Evolutionary conservation across 2,113 vertebrate genomes (phyloP).

Genomic region (Chitala chitala): DNA sequence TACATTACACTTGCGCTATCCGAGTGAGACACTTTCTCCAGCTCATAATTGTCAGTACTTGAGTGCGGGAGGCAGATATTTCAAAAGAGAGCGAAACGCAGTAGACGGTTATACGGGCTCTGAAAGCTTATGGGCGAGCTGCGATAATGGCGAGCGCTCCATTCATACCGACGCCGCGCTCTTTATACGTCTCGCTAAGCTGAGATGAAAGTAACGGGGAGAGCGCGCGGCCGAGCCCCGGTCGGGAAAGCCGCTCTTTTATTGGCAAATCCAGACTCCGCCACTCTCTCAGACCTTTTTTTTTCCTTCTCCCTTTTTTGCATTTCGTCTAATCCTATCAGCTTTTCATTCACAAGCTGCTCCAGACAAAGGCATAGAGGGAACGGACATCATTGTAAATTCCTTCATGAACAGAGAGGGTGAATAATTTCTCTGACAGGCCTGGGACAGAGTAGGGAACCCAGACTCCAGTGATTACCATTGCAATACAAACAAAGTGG

Average conservation of each 20-base stretch:
- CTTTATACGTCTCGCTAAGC: slow-evolving; percentile 23
- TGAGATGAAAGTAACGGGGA: slow-evolving; percentile 37
- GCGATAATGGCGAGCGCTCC: slow-evolving; percentile 17
- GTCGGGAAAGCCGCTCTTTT: too few species aligned
- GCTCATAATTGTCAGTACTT: too few species aligned
- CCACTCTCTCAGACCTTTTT: slow-evolving; percentile 21
- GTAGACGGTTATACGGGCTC: background rate
- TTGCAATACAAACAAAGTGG: slow-evolving; percentile 30
- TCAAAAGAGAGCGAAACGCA: background rate
- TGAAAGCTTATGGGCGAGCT: background rate
- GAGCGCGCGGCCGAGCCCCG: background rate
- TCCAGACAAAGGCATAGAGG: slow-evolving; percentile 39
- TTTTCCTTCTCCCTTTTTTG: slow-evolving; percentile 22
- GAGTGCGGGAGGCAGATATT: too few species aligned
- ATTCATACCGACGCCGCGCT: slow-evolving; percentile 38
- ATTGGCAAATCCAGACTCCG: too few species aligned
- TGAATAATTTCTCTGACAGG: slow-evolving; percentile 51
- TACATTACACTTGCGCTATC: too few species aligned
- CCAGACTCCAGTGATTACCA: slow-evolving; percentile 37
- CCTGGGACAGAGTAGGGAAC: slow-evolving; percentile 27
- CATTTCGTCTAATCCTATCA: slow-evolving; percentile 46
- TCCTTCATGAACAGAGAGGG: slow-evolving; percentile 47
- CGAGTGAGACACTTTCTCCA: too few species aligned
- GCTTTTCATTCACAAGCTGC: slow-evolving; percentile 48
- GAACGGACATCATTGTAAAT: slow-evolving; percentile 41